Evolutionary conservation across 2,113 vertebrate species (phyloP), one percentile per base, ranked within the genome.

Genomic region (Tragelaphus buxtoni): DNA sequence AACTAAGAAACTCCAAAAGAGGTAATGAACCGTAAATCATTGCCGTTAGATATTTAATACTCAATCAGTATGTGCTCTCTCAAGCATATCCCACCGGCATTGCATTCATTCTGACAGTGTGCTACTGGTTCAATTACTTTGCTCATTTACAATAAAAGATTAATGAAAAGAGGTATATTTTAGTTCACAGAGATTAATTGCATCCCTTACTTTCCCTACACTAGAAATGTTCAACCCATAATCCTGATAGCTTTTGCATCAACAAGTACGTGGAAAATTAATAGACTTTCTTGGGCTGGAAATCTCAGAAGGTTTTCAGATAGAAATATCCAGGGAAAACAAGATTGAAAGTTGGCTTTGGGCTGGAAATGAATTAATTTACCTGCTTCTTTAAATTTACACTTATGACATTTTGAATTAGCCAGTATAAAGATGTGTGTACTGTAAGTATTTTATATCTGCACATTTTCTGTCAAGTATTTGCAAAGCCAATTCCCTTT

Each of bases 151-250:
- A 99, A 99, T 99, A 98, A 99, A 99, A 99, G 99, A 99, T 99
- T 99, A 99, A 99, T 99, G 99, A 99, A 99, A 99, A 99, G 98
- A 98, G 98, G 98, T 99, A 99, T 99, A 99, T 99, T 99, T 99
- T 99, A 99, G 99, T 99, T 99, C 99, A 99, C 98, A 97, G 98
- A 99, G 99, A 99, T 99, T 99, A 99, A 99, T 99, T 99, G 99
- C 98, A 98, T 99, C 99, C 99, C 98, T 99, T 99, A 98, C 96
- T 99, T 98, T 98, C 98, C 97, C 96, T 98, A 98, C 98, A 98
- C 98, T 98, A 98, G 98, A 99, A 99, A 99, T 99, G 99, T 99
- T 99, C 98, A 99, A 97, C 98, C 98, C 98, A 98, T 99, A 99
- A 99, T 99, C 98, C 99, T 99, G 98, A 98, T 99, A 99, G 99